Base-by-base conservation (phyloP, 2,797 vertebrate species). In the Betta splendens region DNA sequence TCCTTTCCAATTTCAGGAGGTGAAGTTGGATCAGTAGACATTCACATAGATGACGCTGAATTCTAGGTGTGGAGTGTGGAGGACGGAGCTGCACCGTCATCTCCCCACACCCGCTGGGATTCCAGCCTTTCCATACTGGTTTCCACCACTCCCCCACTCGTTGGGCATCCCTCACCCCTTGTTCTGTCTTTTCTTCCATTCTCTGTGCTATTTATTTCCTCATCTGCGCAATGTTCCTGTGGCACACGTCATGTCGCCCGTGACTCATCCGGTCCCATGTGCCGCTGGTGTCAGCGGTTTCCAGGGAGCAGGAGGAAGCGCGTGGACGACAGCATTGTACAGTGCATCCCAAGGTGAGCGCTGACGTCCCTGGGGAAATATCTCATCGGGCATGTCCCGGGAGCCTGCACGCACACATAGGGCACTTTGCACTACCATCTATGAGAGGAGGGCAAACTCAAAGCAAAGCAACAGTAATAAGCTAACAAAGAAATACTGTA, bases 311-410 rank as follows among this genome's bases (percentile, higher is more conserved):
- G 71, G 63, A 49, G 62, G 72, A 63, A 70, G 32, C 32, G 25
- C 29, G 7, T 50, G 32, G 52, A 68, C 62, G 70, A 52, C 35
- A 42, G 75, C 63, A 65, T 0, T n/a, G n/a, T n/a, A n/a, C n/a
- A n/a, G 21, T 33, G 59, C 57, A 58, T 62, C 56, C 64, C 71
- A 78, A 69, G 70, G 59, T 78, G 76, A 79, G 77, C 72, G 77
- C 36, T 58, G 53, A 65, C 52, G 63, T 47, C 43, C 11, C 50
- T 61, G 65, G 65, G 65, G 79, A 16, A 5, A 48, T 60, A 54
- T 66, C 31, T 69, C 69, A 70, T 77, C 35, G 0, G 50, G 38
- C 18, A 65, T 39, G 52, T 69, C 79, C 55, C 69, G 49, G 39
- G 59, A 72, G 72, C 25, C 20, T 60, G 16, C 16, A 21, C 33